These are phyloP conservation scores for Agonopterix subpropinquella DNA, from an alignment of 2,888 invertebrate genomes.

Conservation along the genomic window DNA sequence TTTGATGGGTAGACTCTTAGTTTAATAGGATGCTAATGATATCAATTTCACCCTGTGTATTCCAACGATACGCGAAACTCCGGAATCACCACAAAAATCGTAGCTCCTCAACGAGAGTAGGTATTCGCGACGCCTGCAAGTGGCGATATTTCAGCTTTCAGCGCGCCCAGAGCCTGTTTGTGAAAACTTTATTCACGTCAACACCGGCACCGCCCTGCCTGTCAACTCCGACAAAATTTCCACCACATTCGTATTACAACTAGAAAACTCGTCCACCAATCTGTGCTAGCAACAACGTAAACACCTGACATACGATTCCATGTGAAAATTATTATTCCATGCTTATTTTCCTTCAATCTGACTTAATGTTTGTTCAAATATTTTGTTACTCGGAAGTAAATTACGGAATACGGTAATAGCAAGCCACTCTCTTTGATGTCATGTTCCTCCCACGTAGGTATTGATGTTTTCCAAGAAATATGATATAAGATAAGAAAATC, in stretches of 20 bases:
- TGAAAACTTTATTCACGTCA: constrained; percentile 59
- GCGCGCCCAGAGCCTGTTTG: constrained; percentile 40
- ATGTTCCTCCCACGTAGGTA: not conserved
- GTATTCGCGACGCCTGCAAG: constrained; percentile 52
- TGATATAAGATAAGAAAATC: too few species aligned
- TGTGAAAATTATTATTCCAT: not conserved
- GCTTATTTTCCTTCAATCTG: constrained; percentile 4
- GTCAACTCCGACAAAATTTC: constrained; percentile 40
- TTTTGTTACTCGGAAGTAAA: constrained; percentile 5
- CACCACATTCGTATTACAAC: constrained; percentile 25
- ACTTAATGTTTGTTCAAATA: constrained; percentile 2
- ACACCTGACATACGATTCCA: not conserved
- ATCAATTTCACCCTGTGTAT: too few species aligned
- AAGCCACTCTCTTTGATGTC: constrained; percentile 3
- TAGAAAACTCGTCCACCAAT: constrained; percentile 27
- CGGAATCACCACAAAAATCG: too few species aligned
- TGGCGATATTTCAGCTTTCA: constrained; percentile 50
- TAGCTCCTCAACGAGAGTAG: constrained; percentile 9
- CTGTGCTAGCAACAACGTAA: constrained; percentile 16
- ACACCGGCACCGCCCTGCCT: constrained; percentile 42
- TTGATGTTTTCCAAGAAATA: too few species aligned
- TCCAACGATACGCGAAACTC: too few species aligned
- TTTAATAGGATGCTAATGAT: too few species aligned
- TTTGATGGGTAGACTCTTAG: too few species aligned
- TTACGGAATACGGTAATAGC: constrained; percentile 3